Evolutionary conservation across 2,113 vertebrate genomes (phyloP).

Genomic region (Chaetorhynchus papuensis): DNA sequence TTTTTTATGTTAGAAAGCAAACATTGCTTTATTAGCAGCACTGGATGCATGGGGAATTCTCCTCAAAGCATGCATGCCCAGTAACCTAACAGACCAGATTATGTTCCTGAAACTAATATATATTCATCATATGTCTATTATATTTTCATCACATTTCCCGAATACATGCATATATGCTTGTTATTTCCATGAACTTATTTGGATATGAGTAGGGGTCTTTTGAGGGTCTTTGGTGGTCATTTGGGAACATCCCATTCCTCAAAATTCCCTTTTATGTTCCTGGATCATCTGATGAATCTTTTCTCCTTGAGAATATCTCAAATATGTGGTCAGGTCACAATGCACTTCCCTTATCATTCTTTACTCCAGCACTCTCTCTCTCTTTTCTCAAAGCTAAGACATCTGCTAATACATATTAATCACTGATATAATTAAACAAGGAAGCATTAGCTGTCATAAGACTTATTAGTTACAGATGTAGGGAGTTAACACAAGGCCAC

Average conservation of each 20-base stretch:
- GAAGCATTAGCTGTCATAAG: neutral
- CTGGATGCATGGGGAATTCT: neutral
- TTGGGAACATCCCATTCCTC: neutral
- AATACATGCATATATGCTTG: neutral
- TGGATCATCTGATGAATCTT: neutral
- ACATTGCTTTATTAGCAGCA: neutral
- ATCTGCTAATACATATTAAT: neutral
- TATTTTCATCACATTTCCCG: neutral
- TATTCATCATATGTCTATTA: neutral
- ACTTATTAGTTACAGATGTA: neutral
- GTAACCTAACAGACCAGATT: neutral
- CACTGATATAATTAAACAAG: neutral
- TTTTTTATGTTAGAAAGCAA: neutral
- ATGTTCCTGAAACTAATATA: neutral
- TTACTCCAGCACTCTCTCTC: neutral
- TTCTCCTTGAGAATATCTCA: neutral
- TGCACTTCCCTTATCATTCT: neutral
- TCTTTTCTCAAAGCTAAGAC: neutral
- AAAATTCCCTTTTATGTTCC: neutral
- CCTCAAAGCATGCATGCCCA: neutral
- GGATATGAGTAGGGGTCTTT: neutral
- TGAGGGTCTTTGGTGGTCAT: neutral
- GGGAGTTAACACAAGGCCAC: neutral
- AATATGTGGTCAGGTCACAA: neutral
- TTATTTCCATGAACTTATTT: neutral